These are phyloP conservation scores for Cepphus grylle DNA, from an alignment of 2,113 vertebrate species.

Conservation along the genomic window DNA sequence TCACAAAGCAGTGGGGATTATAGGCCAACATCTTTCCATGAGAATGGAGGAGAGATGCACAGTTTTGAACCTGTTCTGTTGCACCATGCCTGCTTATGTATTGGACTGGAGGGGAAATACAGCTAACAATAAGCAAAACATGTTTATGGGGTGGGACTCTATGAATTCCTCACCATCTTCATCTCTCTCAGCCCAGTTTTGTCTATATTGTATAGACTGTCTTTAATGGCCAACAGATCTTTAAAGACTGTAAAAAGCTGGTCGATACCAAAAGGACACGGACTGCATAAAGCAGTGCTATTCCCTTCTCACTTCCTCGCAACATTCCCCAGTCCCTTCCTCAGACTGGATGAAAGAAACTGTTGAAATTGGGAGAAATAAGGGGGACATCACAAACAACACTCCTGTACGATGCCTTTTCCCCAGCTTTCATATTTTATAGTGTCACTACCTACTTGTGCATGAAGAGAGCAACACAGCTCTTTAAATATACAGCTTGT, in stretches of 20 bases:
- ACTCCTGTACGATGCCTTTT: background rate
- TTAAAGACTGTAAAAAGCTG: background rate
- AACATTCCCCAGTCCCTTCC: background rate
- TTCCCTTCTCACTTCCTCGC: background rate
- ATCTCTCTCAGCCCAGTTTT: background rate
- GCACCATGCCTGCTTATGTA: background rate
- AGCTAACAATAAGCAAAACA: background rate
- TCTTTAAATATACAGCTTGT: slow-evolving; percentile 6
- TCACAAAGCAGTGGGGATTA: background rate
- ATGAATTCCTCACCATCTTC: background rate
- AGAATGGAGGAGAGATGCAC: background rate
- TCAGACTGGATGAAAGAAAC: background rate
- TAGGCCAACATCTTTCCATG: background rate
- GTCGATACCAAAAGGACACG: background rate
- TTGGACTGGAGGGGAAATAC: background rate
- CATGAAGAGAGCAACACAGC: background rate
- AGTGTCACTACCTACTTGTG: background rate
- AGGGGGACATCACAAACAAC: background rate
- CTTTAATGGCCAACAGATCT: background rate
- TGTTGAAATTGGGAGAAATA: background rate
- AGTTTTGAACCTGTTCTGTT: background rate
- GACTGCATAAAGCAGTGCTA: background rate
- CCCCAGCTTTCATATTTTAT: background rate
- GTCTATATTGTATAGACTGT: background rate
- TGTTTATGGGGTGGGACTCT: background rate